Evolutionary conservation across 2,113 vertebrate species (phyloP), one percentile per base, ranked within the genome.

Genomic region (Chionis minor): DNA sequence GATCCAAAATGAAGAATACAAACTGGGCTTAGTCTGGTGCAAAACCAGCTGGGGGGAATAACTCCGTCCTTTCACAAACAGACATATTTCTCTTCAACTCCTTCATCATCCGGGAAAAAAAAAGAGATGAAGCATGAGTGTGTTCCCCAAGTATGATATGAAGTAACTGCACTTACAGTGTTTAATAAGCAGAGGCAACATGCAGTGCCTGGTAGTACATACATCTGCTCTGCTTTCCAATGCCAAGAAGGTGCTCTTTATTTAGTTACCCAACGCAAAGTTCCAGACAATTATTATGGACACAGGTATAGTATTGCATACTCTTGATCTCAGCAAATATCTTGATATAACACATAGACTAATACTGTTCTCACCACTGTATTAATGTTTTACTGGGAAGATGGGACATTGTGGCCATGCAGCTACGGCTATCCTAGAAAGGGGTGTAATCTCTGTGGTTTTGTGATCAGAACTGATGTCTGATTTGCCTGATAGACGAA

Each of bases 91-190:
- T 20, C 74, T 90, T 32, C 21, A 66, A 54, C 6, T 66, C 14
- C 38, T 72, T 69, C 51, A 55, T 52, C 30, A 92, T 16, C 23
- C 70, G 14, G 15, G 9, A 8, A 52, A 56, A 63, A 56, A n/a
- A 47, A 38, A 62, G 4, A 62, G 15, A 44, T 30, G 38, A 38
- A 75, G 14, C 33, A 10, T 0, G 0, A 69, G 12, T 40, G 12
- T 72, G 40, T 27, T 87, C 11, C 28, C 8, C 38, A 47, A 16
- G 10, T 44, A 13, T 0, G 21, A 70, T 40, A 67, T 8, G 72
- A 84, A 38, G 17, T 19, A 71, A 44, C 21, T 14, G 5, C 21
- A 52, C 15, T 45, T 32, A 40, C 2, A 12, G 40, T 20, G 30
- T 59, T 72, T 32, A 81, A 26, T 22, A 75, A 69, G 17, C 16